phyloP scores from a whole-genome alignment of 2,888 invertebrate species.

The Cryptosula pallasiana region DNA sequence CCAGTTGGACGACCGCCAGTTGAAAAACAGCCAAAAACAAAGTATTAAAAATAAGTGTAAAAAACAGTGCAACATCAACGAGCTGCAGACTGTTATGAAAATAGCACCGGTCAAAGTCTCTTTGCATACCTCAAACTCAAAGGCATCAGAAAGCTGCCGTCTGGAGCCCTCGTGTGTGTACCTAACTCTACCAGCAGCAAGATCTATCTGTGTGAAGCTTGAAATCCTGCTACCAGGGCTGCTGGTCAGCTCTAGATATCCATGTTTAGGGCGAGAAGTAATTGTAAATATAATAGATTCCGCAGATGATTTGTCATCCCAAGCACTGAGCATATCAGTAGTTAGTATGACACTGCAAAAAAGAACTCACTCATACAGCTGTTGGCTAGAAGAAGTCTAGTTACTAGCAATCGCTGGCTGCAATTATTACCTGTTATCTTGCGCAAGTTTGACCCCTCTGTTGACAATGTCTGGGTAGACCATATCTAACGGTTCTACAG shows the following conservation, averaged over 20 bases:
- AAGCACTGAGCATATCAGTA: constrained; percentile 47
- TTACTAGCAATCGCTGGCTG: not conserved
- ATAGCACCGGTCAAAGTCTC: too few species aligned
- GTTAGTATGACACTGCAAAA: constrained; percentile 37
- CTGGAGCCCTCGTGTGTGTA: constrained; percentile 48
- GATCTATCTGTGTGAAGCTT: constrained; percentile 48
- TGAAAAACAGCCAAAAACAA: too few species aligned
- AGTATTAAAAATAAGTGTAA: too few species aligned
- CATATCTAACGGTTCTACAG: constrained; percentile 45
- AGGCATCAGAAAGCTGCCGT: constrained; percentile 51
- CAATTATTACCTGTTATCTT: constrained; percentile 32
- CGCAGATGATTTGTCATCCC: constrained; percentile 47
- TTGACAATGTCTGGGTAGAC: constrained; percentile 47
- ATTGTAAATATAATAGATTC: constrained; percentile 43
- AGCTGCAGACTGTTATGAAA: too few species aligned
- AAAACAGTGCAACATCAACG: too few species aligned
- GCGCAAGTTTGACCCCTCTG: constrained; percentile 47
- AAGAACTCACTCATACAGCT: not conserved
- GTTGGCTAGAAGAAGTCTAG: not conserved
- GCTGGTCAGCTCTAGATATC: constrained; percentile 45
- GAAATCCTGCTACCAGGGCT: constrained; percentile 41
- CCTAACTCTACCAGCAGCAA: constrained; percentile 49
- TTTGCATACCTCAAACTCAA: constrained; percentile 48
- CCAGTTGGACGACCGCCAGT: too few species aligned
- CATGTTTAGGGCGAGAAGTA: constrained; percentile 46